Evolutionary conservation across 2,888 invertebrate species (phyloP).

Genomic region (Thalpophila matura): DNA sequence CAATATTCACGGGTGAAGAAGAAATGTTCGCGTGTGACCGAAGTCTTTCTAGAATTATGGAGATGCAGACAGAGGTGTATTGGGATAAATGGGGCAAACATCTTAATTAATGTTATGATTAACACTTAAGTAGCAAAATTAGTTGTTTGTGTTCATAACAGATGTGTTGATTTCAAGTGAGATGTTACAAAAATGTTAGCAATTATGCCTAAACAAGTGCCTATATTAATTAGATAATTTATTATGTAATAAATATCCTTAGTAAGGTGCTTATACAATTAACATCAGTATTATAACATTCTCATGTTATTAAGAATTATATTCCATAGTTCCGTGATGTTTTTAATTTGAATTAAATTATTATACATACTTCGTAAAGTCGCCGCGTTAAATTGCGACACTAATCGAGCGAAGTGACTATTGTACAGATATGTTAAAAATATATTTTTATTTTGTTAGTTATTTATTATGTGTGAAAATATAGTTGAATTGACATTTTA

Average conservation of each 20-base stretch:
- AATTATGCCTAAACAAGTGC: slow-evolving; percentile 51
- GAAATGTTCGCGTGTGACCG: slow-evolving; percentile 99
- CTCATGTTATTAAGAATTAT: slow-evolving; percentile 46
- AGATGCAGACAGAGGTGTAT: slow-evolving; percentile 99
- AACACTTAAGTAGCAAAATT: slow-evolving; percentile 27
- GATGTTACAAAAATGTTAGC: slow-evolving; percentile 29
- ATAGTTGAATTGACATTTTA: slow-evolving; percentile 45
- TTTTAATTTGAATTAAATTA: slow-evolving; percentile 52
- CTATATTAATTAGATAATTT: slow-evolving; percentile 47
- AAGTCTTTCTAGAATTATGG: slow-evolving; percentile 97
- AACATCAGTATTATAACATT: slow-evolving; percentile 62
- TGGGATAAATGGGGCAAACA: slow-evolving; percentile 95
- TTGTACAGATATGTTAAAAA: slow-evolving; percentile 46
- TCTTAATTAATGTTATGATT: slow-evolving; percentile 65
- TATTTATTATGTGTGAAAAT: slow-evolving; percentile 63
- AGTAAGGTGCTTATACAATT: slow-evolving; percentile 28
- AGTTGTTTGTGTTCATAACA: slow-evolving; percentile 28
- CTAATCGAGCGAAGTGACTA: too few relatives aligned
- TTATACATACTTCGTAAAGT: slow-evolving; percentile 39
- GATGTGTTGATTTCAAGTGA: slow-evolving; percentile 33
- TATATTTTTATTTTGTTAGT: slow-evolving; percentile 64
- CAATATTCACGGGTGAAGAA: slow-evolving; percentile 99
- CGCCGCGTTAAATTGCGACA: too few relatives aligned
- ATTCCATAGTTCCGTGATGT: slow-evolving; percentile 41
- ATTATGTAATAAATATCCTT: slow-evolving; percentile 25